Conservation (phyloP, 2,113 vertebrate genomes). For the Campylorhamphus procurvoides region DNA sequence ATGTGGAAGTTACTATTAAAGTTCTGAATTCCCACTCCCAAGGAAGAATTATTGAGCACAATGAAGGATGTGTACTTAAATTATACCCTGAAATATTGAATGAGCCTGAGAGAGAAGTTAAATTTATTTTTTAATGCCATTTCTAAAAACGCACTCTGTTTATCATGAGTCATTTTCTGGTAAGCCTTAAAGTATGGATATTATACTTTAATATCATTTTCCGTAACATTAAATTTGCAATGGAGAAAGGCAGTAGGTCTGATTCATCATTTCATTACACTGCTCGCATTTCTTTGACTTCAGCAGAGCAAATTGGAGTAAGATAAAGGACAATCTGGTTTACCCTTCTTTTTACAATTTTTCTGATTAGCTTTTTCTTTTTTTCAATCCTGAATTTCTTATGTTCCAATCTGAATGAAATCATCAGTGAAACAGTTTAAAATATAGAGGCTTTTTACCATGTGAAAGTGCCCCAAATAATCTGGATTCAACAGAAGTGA, state of each 20-base stretch:
- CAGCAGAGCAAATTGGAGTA: not conserved
- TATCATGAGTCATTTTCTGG: constrained; percentile 67
- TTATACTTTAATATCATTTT: constrained; percentile 66
- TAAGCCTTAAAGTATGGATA: constrained; percentile 57
- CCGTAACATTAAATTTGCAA: constrained; percentile 62
- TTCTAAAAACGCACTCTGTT: constrained; percentile 48
- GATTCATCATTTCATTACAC: constrained; percentile 51
- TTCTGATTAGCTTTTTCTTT: not conserved
- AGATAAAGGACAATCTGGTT: constrained; percentile 7
- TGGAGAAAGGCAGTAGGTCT: constrained; percentile 34
- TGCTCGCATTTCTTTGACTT: constrained; percentile 17
- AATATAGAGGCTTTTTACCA: not conserved
- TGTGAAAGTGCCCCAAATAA: not conserved
- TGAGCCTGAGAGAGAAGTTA: constrained; percentile 32
- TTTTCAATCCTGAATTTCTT: not conserved
- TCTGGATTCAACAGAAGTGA: not conserved
- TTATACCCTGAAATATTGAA: constrained; percentile 55
- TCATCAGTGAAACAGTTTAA: not conserved
- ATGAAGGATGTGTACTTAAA: constrained; percentile 50
- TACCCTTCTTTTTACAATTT: not conserved
- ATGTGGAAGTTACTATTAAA: constrained; percentile 36
- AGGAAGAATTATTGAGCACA: constrained; percentile 42
- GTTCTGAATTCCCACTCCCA: constrained; percentile 26
- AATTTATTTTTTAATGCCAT: constrained; percentile 64
- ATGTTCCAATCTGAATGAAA: not conserved